Evolutionary conservation across 2,797 vertebrate genomes (phyloP).

Genomic region (Margarornis squamiger): DNA sequence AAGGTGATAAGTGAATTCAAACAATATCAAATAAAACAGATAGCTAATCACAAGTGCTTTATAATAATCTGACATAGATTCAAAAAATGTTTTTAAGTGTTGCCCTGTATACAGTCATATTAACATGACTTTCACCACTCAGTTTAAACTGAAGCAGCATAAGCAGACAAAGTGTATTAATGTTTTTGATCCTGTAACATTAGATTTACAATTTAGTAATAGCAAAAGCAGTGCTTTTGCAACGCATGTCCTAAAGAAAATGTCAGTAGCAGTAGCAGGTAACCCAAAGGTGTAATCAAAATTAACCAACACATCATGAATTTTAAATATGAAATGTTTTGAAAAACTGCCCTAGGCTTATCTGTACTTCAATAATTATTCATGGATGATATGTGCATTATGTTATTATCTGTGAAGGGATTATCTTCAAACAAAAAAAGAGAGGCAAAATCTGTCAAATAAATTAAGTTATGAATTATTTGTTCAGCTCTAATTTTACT

Average conservation of each 20-base stretch:
- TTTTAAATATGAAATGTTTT: conserved; percentile 4
- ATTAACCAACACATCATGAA: background rate
- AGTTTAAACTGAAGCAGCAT: background rate
- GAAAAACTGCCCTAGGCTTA: background rate
- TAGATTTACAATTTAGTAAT: background rate
- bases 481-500: background rate
- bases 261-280: background rate
- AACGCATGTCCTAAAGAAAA: background rate
- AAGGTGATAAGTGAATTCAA: background rate
- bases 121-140: background rate
- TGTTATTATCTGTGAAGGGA: background rate
- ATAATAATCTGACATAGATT: background rate
- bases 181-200: background rate
- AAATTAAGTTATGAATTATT: background rate
- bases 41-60: background rate
- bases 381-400: background rate
- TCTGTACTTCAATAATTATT: background rate
- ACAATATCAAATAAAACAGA: background rate
- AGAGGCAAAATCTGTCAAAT: background rate
- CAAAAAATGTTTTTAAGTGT: background rate
- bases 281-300: background rate
- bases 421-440: background rate
- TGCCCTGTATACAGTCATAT: background rate
- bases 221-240: background rate
- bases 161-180: background rate